Conservation (phyloP, 2,113 vertebrate species). For the Anhinga anhinga region DNA sequence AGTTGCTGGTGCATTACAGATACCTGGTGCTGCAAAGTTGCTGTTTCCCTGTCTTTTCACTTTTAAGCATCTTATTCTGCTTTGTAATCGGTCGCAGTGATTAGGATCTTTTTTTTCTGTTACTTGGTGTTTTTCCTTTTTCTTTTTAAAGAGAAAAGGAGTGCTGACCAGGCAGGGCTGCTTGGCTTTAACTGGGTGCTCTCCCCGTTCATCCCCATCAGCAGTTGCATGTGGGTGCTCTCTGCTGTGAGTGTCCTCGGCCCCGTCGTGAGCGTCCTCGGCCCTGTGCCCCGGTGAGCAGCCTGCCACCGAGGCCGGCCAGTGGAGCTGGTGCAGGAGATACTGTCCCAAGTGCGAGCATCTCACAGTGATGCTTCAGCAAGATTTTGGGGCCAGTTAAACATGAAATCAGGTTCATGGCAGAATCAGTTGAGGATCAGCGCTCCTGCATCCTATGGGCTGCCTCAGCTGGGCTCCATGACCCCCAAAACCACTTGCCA, state of each 20-base stretch:
- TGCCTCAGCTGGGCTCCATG: accelerated
- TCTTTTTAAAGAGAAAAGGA: background rate
- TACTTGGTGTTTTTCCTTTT: background rate
- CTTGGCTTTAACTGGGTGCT: background rate
- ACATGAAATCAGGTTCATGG: background rate
- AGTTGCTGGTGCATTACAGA: accelerated
- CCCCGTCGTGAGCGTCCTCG: background rate
- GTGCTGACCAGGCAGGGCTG: background rate
- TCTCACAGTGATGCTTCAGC: background rate
- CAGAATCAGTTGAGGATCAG: background rate
- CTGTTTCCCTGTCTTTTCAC: background rate
- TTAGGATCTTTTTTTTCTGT: background rate
- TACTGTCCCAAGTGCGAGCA: background rate
- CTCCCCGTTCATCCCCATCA: background rate
- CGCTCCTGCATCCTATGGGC: background rate
- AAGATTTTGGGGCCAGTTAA: background rate
- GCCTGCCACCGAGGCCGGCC: background rate
- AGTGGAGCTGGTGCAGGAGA: background rate
- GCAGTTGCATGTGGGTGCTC: accelerated
- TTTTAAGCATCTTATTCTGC: background rate
- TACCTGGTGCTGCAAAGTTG: accelerated
- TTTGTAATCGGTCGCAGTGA: accelerated
- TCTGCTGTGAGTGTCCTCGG: accelerated
- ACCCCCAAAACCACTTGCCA: background rate
- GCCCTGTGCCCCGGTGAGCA: accelerated